phyloP scores from a whole-genome alignment of 2,888 invertebrate species.

The Axea sp. region DNA sequence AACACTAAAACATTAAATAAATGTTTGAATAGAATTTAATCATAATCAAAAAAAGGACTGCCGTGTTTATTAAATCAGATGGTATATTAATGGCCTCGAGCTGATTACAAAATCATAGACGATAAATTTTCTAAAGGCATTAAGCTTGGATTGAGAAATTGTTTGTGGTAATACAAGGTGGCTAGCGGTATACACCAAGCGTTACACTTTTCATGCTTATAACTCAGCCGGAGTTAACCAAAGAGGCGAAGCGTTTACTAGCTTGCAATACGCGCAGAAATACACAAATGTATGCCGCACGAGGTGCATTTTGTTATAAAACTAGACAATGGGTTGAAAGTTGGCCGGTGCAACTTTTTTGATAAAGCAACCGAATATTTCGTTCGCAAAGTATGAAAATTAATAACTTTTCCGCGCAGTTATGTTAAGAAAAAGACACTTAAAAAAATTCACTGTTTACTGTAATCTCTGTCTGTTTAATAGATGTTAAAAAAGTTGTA shows the following conservation, averaged over 20 bases:
- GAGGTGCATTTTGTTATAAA: constrained; percentile 1
- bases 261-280: background rate
- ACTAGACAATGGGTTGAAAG: constrained; percentile 20
- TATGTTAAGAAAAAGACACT: constrained; percentile 3
- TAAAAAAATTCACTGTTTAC: constrained; percentile 5
- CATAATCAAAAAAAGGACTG: no score
- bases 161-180: constrained; percentile 30
- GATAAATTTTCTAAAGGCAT: constrained; percentile 3
- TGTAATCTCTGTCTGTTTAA: constrained; percentile 19
- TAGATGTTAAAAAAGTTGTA: constrained; percentile 17
- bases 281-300: constrained; percentile 12
- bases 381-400: constrained; percentile 8
- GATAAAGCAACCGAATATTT: constrained; percentile 23
- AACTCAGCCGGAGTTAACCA: constrained; percentile 22
- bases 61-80: no score
- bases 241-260: constrained; percentile 18
- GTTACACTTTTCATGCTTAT: constrained; percentile 33
- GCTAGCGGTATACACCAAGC: constrained; percentile 12
- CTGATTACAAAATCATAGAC: constrained; percentile 19
- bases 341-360: constrained; percentile 22
- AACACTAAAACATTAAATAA: no score
- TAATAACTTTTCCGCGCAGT: constrained; percentile 13
- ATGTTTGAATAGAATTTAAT: no score
- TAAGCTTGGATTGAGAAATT: constrained; percentile 23
- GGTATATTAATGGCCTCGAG: no score